Evolutionary conservation across 2,113 vertebrate genomes (phyloP), one percentile per base, ranked within the genome.

Genomic region (Rhinogobius similis): DNA sequence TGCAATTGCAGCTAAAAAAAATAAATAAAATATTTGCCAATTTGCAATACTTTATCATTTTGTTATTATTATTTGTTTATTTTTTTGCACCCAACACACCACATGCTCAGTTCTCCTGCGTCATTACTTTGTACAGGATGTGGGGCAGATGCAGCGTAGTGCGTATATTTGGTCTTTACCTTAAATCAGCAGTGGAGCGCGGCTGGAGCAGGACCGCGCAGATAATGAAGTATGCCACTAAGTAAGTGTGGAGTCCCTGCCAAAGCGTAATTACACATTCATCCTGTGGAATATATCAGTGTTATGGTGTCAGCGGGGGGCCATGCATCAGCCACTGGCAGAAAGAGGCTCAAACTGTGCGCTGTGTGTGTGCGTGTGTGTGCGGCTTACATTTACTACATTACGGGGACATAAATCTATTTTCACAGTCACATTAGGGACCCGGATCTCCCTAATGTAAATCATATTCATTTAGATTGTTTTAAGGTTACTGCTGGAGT

Each of bases 191-290:
- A 80, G 79, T 77, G 77, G 82, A 75, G 79, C 85, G 88, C 86
- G 78, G 88, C 87, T 84, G 62, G 84, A 93, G 88, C 78, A 86
- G 90, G 91, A 86, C 89, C 90, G 85, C 82, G 72, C 92, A 93
- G 89, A 94, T 90, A 92, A 94, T 95, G 90, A 94, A 93, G 89
- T 93, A 79, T 90, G 91, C 84, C 89, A 93, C 91, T 94, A 93
- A 92, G 91, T 89, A 94, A 91, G 90, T 92, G 89, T 86, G 80
- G 92, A 91, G 91, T 89, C 76, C 69, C 90, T 94, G 94, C 94
- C 95, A 96, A 94, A 94, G 92, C 91, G 93, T 96, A 96, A 96
- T 96, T 95, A 96, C 93, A 94, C 93, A 95, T 94, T 95, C 94
- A 95, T 95, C 94, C 89, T 87, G 85, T 89, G 87, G 80, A 91